Evolutionary conservation across 2,113 vertebrate genomes (phyloP).

Genomic region (Psettodes erumei): DNA sequence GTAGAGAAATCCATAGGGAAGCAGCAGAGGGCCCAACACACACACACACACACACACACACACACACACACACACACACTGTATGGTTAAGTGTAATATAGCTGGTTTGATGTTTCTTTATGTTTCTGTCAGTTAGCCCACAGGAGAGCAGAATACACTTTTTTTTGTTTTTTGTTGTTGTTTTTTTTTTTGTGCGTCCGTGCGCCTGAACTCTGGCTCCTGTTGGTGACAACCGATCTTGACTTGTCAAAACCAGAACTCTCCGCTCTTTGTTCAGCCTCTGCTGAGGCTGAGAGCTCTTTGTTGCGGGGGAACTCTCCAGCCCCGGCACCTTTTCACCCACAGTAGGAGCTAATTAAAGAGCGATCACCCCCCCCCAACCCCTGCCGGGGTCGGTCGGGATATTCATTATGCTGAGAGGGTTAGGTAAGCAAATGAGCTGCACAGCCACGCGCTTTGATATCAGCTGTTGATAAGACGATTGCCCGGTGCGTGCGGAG

Average conservation of each 20-base stretch:
- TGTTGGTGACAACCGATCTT: conserved; percentile 71
- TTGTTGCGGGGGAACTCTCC: conserved; percentile 78
- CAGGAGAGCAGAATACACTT: conserved; percentile 7
- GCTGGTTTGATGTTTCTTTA: background rate
- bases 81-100: no score
- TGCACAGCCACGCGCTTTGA: background rate
- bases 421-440: conserved; percentile 23
- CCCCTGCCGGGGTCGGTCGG: conserved; percentile 11
- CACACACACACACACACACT: no score
- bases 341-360: conserved; percentile 60
- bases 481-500: background rate
- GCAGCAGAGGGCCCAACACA: background rate
- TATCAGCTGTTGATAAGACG: conserved; percentile 24
- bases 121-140: background rate
- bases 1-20: background rate
- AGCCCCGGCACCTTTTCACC: conserved; percentile 55
- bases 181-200: no score
- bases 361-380: conserved; percentile 36
- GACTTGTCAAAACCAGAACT: conserved; percentile 78
- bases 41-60: no score
- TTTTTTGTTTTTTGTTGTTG: conserved; percentile 14
- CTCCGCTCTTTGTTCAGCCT: conserved; percentile 70
- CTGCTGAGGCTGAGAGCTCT: conserved; percentile 65
- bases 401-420: conserved; percentile 20
- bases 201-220: conserved; percentile 46